Percentiles rank a stretch among this genome's conserved stretches.
phyloP scores from a whole-genome alignment of 2,113 vertebrate genomes.

The Cygnus buccinator region DNA sequence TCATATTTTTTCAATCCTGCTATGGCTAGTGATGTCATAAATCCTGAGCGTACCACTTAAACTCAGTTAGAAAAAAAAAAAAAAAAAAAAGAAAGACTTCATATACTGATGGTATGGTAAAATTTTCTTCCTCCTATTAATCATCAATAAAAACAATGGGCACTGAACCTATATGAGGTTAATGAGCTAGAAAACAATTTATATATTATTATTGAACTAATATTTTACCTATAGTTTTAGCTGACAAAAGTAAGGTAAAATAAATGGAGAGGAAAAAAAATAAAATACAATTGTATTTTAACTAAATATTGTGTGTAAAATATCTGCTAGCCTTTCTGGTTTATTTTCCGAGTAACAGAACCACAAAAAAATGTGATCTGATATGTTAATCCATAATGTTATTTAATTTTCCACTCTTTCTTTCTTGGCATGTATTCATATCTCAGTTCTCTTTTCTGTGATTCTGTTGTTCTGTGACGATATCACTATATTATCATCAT shows the following conservation, averaged over 20 bases:
- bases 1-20: neutral
- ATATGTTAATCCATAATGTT: neutral
- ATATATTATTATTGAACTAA: neutral
- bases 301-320: neutral
- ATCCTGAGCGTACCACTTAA: neutral
- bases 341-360: neutral
- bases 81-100: neutral
- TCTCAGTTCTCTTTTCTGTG: neutral
- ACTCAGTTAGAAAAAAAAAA: neutral
- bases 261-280: neutral
- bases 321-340: neutral
- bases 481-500: neutral
- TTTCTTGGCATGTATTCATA: neutral
- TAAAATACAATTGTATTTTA: neutral
- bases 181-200: neutral
- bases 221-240: neutral
- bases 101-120: too few species aligned
- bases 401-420: neutral
- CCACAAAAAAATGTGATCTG: neutral
- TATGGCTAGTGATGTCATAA: neutral
- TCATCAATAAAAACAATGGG: neutral
- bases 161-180: fast-evolving
- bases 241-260: neutral
- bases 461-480: neutral
- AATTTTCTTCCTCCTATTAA: neutral